phyloP scores from a whole-genome alignment of 2,888 invertebrate species.

The Pristionchus entomophagus region DNA sequence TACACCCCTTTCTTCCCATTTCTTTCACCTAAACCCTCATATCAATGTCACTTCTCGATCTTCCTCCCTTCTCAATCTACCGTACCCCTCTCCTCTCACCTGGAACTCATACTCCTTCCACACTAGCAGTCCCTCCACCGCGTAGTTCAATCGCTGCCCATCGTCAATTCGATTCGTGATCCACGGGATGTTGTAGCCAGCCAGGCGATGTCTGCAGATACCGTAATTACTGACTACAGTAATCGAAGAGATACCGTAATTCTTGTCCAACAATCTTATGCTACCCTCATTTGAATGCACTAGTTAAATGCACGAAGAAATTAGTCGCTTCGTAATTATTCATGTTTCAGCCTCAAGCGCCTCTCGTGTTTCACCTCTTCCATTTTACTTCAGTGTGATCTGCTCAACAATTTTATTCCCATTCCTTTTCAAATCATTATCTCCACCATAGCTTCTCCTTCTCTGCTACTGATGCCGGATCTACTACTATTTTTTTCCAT shows the following conservation, averaged over 20 bases:
- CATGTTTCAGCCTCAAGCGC: no score
- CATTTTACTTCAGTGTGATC: neutral
- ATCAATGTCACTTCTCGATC: neutral
- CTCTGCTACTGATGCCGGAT: no score
- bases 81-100: conserved; percentile 16
- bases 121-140: conserved; percentile 92
- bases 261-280: no score
- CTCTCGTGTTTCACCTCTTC: neutral
- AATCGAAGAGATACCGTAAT: neutral
- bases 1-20: no score
- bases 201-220: conserved; percentile 80
- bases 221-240: neutral
- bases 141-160: conserved; percentile 87
- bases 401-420: neutral
- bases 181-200: conserved; percentile 93
- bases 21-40: no score
- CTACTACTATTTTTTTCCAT: no score
- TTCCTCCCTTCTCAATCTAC: neutral
- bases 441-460: neutral
- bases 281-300: no score
- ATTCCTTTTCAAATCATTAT: neutral
- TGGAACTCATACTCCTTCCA: conserved; percentile 96
- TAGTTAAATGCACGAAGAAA: no score
- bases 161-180: conserved; percentile 92
- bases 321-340: no score